Percentiles rank a stretch among this genome's conserved stretches.
phyloP scores from a whole-genome alignment of 2,113 vertebrate species.

The Orientallactaga bullata region DNA sequence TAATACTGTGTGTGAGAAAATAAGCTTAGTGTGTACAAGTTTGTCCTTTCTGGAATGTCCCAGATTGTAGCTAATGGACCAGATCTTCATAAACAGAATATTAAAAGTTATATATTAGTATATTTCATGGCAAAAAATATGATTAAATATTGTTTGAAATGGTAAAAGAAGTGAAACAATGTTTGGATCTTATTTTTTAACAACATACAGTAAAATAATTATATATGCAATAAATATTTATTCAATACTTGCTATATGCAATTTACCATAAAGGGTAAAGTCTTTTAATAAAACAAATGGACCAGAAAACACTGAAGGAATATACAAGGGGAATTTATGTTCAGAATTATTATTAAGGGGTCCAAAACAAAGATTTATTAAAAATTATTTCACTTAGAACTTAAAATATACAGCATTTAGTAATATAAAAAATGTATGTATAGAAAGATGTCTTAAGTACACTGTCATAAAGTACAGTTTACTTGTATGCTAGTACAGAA shows the following conservation, averaged over 20 bases:
- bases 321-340: not conserved
- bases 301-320: not conserved
- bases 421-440: not conserved
- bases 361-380: not conserved
- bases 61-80: not conserved
- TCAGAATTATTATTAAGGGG: not conserved
- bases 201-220: not conserved
- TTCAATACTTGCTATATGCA: not conserved
- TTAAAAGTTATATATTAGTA: not conserved
- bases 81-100: not conserved
- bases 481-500: not conserved
- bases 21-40: not conserved
- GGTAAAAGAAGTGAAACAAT: not conserved
- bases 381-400: slow-evolving; percentile 47
- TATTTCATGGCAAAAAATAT: slow-evolving; percentile 1
- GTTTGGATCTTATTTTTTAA: not conserved
- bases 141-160: slow-evolving; percentile 18
- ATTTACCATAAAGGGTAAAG: not conserved
- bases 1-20: slow-evolving; percentile 10
- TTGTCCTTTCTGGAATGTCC: not conserved
- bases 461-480: not conserved
- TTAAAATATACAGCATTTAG: slow-evolving; percentile 7
- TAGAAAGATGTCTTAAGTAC: not conserved
- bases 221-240: not conserved
- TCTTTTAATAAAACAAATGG: not conserved